Percentiles rank a stretch among this genome's conserved stretches.
These are phyloP conservation scores for Tenualosa ilisha DNA, from an alignment of 2,797 vertebrate species.

Conservation along the genomic window DNA sequence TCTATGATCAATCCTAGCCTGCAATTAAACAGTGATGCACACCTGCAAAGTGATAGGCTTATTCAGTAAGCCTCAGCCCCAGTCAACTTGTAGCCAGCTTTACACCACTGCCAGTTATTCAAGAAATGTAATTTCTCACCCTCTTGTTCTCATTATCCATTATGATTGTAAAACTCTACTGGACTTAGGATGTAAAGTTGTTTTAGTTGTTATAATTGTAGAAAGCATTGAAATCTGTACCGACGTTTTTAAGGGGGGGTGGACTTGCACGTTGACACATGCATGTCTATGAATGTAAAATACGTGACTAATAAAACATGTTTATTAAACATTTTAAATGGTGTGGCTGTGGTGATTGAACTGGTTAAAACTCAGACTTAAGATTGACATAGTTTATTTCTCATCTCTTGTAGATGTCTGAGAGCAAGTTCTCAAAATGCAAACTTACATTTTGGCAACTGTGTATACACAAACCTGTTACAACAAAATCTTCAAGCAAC, in stretches of 20 bases:
- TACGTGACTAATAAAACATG: not conserved
- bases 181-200: not conserved
- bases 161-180: not conserved
- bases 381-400: not conserved
- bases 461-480: not conserved
- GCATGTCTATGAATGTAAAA: not conserved
- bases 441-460: conserved; percentile 9
- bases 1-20: not conserved
- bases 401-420: not conserved
- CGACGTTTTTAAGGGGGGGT: not conserved
- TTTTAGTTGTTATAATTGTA: not conserved
- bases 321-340: not conserved
- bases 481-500: not conserved
- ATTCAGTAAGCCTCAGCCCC: not conserved
- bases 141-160: not conserved
- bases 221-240: not conserved
- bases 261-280: too few relatives aligned
- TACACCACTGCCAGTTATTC: not conserved
- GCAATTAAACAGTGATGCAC: too few relatives aligned
- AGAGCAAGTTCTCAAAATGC: not conserved
- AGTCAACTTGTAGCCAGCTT: not conserved
- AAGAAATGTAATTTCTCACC: not conserved
- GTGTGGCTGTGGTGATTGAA: not conserved
- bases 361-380: too few relatives aligned
- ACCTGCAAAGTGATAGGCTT: not conserved